These are phyloP conservation scores for Reticulitermes speratus DNA, from an alignment of 1,140 invertebrate species.

Conservation along the genomic window DNA sequence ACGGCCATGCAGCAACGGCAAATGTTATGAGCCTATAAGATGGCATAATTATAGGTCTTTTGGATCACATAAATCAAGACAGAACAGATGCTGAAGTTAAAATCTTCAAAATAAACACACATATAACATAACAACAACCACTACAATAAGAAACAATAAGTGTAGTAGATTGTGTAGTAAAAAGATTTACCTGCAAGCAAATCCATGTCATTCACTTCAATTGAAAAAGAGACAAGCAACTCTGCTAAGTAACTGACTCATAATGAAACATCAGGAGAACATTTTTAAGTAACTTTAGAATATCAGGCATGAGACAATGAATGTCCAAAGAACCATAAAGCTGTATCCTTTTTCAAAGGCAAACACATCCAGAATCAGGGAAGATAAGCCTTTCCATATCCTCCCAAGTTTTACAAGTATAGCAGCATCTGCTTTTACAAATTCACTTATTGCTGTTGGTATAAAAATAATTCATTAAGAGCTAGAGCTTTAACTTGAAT, in stretches of 20 bases:
- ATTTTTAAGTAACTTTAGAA: background rate
- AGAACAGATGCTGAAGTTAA: background rate
- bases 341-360: background rate
- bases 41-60: no score
- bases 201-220: conserved; percentile 8
- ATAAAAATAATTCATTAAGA: background rate
- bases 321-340: background rate
- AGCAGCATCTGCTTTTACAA: no score
- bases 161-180: background rate
- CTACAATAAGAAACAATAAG: background rate
- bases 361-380: background rate
- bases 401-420: background rate
- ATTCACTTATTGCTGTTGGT: background rate
- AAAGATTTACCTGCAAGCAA: conserved; percentile 6
- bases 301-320: background rate
- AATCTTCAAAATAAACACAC: background rate
- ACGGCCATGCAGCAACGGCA: no score
- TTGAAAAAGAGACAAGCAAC: background rate
- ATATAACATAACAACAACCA: background rate
- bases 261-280: background rate
- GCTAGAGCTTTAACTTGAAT: no score
- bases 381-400: background rate
- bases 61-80: no score
- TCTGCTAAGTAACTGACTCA: background rate
- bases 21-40: no score